phyloP scores from a whole-genome alignment of 2,113 vertebrate genomes.

The Carassius auratus region DNA sequence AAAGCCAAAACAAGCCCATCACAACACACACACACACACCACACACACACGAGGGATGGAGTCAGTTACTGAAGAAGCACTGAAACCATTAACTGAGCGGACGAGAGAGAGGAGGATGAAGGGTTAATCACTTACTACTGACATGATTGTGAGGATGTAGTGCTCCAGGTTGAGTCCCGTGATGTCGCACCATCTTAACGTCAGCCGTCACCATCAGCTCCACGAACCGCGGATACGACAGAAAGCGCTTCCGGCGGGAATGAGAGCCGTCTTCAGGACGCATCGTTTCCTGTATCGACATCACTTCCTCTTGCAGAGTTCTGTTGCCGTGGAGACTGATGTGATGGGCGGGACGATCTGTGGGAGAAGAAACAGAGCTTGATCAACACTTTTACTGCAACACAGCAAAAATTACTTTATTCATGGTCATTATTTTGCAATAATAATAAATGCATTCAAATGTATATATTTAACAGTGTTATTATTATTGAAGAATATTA shows the following conservation, averaged over 20 bases:
- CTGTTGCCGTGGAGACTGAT: slow-evolving; percentile 66
- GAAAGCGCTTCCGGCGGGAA: slow-evolving; percentile 86
- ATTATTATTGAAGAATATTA: not conserved
- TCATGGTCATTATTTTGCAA: too few species aligned
- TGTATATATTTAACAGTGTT: not conserved
- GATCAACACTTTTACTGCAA: not conserved
- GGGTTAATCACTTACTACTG: slow-evolving; percentile 91
- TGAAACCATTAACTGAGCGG: not conserved
- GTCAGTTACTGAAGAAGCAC: not conserved
- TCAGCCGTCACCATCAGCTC: slow-evolving; percentile 98
- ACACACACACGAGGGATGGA: not conserved
- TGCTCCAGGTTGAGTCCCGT: slow-evolving; percentile 91
- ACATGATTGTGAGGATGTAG: slow-evolving; percentile 95
- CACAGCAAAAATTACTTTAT: not conserved
- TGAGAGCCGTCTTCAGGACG: slow-evolving; percentile 59
- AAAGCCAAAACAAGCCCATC: not conserved
- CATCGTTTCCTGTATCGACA: slow-evolving; percentile 67
- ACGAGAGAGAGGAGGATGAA: slow-evolving; percentile 47
- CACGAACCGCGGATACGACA: slow-evolving; percentile 96
- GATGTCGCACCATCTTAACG: slow-evolving; percentile 88
- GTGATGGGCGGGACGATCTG: slow-evolving; percentile 73
- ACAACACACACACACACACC: not conserved
- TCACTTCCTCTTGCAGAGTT: slow-evolving; percentile 73
- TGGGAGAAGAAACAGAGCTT: not conserved
- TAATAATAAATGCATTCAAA: too few species aligned